A percentile compares a stretch with the other conserved stretches of the same genome.
phyloP scores from a whole-genome alignment of 2,888 invertebrate genomes.

The Chalcosyrphus nemorum region DNA sequence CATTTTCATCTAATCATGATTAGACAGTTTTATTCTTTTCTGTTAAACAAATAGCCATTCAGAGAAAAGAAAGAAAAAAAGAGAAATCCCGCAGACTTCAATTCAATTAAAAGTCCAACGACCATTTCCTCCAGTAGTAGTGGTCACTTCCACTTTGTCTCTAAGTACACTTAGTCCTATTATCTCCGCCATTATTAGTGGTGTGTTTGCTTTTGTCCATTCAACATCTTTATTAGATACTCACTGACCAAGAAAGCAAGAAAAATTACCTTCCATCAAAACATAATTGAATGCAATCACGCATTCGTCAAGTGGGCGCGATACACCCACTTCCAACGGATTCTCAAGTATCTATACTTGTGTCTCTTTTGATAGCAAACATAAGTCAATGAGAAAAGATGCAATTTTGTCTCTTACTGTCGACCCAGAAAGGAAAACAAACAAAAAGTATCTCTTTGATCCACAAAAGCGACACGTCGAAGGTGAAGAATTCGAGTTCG shows the following conservation, averaged over 20 bases:
- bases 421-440: slow-evolving; percentile 11
- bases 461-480: slow-evolving; percentile 18
- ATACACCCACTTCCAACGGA: slow-evolving; percentile 6
- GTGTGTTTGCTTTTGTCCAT: slow-evolving; percentile 48
- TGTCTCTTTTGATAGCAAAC: background rate
- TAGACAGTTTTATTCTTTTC: slow-evolving; percentile 1
- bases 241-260: background rate
- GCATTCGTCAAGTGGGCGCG: slow-evolving; percentile 35
- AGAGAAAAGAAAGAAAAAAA: background rate
- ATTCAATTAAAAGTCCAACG: slow-evolving; percentile 49
- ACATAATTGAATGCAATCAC: slow-evolving; percentile 64
- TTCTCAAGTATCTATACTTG: slow-evolving; percentile 2
- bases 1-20: slow-evolving; percentile 19
- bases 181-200: slow-evolving; percentile 47
- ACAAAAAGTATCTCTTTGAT: background rate
- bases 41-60: background rate
- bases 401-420: background rate
- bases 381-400: no score
- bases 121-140: slow-evolving; percentile 62
- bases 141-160: slow-evolving; percentile 57
- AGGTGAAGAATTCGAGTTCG: slow-evolving; percentile 37
- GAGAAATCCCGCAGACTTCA: slow-evolving; percentile 15
- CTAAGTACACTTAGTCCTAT: slow-evolving; percentile 53
- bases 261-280: slow-evolving; percentile 34
- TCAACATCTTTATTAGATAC: slow-evolving; percentile 15